Evolutionary conservation across 1,140 invertebrate genomes (phyloP).

Genomic region (Tenebrio molitor): DNA sequence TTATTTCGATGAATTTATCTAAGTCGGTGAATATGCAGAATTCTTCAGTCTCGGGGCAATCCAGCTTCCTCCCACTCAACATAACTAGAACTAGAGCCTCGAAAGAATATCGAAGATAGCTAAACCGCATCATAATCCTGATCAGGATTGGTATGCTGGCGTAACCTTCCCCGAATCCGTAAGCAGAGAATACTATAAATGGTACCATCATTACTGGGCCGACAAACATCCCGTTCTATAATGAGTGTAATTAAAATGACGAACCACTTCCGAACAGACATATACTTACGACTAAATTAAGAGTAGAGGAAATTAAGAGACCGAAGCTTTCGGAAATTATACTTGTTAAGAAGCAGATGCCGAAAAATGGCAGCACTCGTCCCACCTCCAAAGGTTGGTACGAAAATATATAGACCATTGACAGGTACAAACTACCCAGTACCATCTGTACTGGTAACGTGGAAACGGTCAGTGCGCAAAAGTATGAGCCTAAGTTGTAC

Average conservation of each 20-base stretch:
- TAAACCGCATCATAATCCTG: slow-evolving; percentile 83
- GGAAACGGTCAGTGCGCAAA: slow-evolving; percentile 85
- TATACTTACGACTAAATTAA: slow-evolving; percentile 79
- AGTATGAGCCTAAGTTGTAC: slow-evolving; percentile 93
- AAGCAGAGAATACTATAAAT: slow-evolving; percentile 81
- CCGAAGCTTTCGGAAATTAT: slow-evolving; percentile 84
- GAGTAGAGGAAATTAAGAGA: slow-evolving; percentile 76
- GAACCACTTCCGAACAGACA: neutral
- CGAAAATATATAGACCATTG: slow-evolving; percentile 88
- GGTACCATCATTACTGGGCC: slow-evolving; percentile 82
- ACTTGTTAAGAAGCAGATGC: slow-evolving; percentile 76
- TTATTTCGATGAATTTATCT: slow-evolving; percentile 71
- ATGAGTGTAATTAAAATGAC: slow-evolving; percentile 52
- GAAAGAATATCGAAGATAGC: slow-evolving; percentile 83
- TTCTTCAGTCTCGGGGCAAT: slow-evolving; percentile 75
- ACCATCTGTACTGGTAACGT: slow-evolving; percentile 79
- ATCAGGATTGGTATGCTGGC: slow-evolving; percentile 76
- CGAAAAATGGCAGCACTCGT: slow-evolving; percentile 79
- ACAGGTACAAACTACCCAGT: slow-evolving; percentile 82
- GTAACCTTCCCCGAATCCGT: slow-evolving; percentile 79
- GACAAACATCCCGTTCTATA: slow-evolving; percentile 84
- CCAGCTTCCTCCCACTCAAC: slow-evolving; percentile 78
- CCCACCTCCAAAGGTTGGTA: slow-evolving; percentile 86
- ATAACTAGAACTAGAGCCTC: slow-evolving; percentile 84
- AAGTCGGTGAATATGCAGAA: slow-evolving; percentile 81